phyloP scores from a whole-genome alignment of 2,888 invertebrate species.

The Trilocha varians region DNA sequence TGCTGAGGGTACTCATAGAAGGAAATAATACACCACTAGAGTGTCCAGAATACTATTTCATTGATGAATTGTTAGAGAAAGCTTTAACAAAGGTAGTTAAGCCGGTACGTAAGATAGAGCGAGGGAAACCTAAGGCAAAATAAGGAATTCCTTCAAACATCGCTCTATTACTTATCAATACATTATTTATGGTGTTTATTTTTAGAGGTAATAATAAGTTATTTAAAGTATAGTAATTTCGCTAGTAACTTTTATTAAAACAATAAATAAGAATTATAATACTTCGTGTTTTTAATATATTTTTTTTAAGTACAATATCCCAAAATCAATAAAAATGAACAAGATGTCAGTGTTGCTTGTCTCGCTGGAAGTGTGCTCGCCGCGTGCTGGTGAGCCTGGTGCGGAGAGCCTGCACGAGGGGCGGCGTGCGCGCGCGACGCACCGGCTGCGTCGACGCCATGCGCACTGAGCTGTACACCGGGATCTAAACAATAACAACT shows the following conservation, averaged over 20 bases:
- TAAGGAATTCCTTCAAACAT: not conserved
- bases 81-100: constrained; percentile 2
- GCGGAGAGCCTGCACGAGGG: constrained; percentile 56
- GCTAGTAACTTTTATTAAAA: too few species aligned
- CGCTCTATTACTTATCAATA: not conserved
- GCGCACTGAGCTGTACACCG: constrained; percentile 78
- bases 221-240: too few species aligned
- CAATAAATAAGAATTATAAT: too few species aligned
- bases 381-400: constrained; percentile 24
- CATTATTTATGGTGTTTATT: too few species aligned
- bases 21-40: constrained; percentile 17
- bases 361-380: constrained; percentile 11
- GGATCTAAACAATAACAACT: too few species aligned
- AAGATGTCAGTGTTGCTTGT: not conserved
- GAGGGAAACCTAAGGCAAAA: not conserved
- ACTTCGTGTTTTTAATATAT: too few species aligned
- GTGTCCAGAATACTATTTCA: constrained; percentile 11
- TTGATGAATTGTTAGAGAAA: constrained; percentile 12
- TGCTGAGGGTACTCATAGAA: constrained; percentile 19
- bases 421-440: constrained; percentile 71
- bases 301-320: not conserved
- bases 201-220: too few species aligned
- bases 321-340: not conserved
- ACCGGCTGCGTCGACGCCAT: constrained; percentile 73
- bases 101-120: not conserved